Evolutionary conservation across 92 coral and sea anemone genomes (phyloP), one percentile per base, ranked within the genome.

Genomic region (Palythoa grandis): DNA sequence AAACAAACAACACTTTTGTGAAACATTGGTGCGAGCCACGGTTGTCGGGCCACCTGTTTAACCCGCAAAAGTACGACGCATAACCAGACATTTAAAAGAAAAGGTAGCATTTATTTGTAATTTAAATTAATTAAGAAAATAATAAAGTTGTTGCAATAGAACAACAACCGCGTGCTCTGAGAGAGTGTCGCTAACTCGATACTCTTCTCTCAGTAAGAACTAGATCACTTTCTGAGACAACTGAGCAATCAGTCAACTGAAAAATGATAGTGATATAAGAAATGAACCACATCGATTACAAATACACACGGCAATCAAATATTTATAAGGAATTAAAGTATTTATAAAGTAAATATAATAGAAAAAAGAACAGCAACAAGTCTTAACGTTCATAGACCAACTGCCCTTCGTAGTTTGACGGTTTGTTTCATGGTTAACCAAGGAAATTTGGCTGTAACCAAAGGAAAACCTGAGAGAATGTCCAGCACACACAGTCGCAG

Each of bases 231-330:
- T 25, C 14, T 25, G 39, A 25, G 1, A 37, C 43, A 25, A 69
- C 17, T 69, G 74, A 69, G 40, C 19, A 11, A 13, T 69, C 37
- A 13, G 12, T 69, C 16, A 25, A 69, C 39, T 29, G 19, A 25
- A 69, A 69, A 19, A 25, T 29, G 19, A 69, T 13, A 8, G 40
- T 13, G 14, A 6, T 35, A 69, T 1, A 22, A 10, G 2, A 24
- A 2, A 13, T 22, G 43, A 3, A 6, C 24, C 43, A 16, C 25
- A 29, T 37, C 43, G 17, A 24, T 65, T 69, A 3, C 35, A 37
- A 11, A 69, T 37, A 69, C 74, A 29, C 37, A 29, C 68, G 24
- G 74, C 37, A 69, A 69, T 69, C 74, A 69, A 69, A 69, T 69
- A 69, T 69, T 69, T 69, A 29, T 69, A 19, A 63, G 19, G 61